These are phyloP conservation scores for Caenorhabditis tropicalis DNA, from an alignment of 1,140 invertebrate genomes.

Conservation along the genomic window DNA sequence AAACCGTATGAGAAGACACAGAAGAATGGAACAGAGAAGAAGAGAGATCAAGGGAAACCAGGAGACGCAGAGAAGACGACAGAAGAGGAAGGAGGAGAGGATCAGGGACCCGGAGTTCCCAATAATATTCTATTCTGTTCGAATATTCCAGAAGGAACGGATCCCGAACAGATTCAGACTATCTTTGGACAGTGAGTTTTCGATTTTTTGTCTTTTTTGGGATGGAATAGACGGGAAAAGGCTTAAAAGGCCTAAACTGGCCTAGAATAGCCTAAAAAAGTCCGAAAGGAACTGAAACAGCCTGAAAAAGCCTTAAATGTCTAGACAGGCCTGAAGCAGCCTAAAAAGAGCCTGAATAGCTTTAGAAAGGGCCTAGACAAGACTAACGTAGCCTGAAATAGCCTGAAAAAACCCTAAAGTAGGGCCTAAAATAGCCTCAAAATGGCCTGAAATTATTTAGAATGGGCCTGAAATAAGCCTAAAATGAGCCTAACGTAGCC, in stretches of 20 bases:
- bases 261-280: not conserved
- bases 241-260: not conserved
- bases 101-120: constrained; percentile 76
- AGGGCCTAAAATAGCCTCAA: not conserved
- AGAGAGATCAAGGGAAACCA: not conserved
- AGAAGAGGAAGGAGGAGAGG: constrained; percentile 56
- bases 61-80: constrained; percentile 56
- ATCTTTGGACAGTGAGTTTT: constrained; percentile 77
- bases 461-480: too few species aligned
- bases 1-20: constrained; percentile 66
- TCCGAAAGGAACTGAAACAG: not conserved
- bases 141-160: constrained; percentile 96
- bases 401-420: not conserved
- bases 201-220: not conserved
- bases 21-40: constrained; percentile 13
- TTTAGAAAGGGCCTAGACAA: too few species aligned
- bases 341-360: not conserved
- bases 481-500: too few species aligned
- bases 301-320: not conserved
- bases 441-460: not conserved
- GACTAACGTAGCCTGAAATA: too few species aligned
- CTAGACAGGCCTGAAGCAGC: not conserved
- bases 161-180: constrained; percentile 99
- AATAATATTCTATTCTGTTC: constrained; percentile 99
- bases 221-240: not conserved